Evolutionary conservation across 2,888 invertebrate genomes (phyloP), one percentile per base, ranked within the genome.

Genomic region (Stenichneumon culpator): DNA sequence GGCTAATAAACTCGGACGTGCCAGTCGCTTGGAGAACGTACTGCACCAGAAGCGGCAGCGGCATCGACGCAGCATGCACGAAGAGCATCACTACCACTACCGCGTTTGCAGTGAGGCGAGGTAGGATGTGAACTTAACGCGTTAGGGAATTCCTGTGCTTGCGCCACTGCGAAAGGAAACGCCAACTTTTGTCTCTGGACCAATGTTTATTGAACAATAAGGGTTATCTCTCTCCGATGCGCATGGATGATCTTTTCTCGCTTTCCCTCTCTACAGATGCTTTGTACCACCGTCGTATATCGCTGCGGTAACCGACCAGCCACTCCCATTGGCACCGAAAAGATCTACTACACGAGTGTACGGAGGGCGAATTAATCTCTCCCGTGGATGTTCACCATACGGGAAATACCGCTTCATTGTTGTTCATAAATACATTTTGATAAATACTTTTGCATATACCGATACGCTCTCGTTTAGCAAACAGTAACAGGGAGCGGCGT

Each of bases 1-100:
- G 81, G 81, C 84, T 84, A 84, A 84, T 84, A 84, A 84, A 84
- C 81, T 84, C 74, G 81, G 69, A 84, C 81, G 84, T 81, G 81
- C 73, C 68, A 50, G 57, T 52, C 36, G 80, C 63, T 69, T 11
- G 67, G 22, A 39, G 39, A 74, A 73, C 60, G 72, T 60, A 81
- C 67, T 81, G 52, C 78, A 28, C 67, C 78, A 60, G 73, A 73
- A 70, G 67, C 67, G 54, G 63, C 75, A 32, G 70, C 65, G 65
- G 39, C 63, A 44, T 52, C 67, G 39, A 19, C 50, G 14, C 14
- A 28, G 6, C n/a, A 39, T 52, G 60, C 14, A 32, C 14, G 25
- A 25, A 19, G 60, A 6, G 25, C 9, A 28, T 25, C 11, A 11
- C 32, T 19, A 14, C 19, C n/a, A 25, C 32, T 16, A 16, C 6